Evolutionary conservation across 2,113 vertebrate genomes (phyloP).

Genomic region (Pelvicachromis taeniatus): DNA sequence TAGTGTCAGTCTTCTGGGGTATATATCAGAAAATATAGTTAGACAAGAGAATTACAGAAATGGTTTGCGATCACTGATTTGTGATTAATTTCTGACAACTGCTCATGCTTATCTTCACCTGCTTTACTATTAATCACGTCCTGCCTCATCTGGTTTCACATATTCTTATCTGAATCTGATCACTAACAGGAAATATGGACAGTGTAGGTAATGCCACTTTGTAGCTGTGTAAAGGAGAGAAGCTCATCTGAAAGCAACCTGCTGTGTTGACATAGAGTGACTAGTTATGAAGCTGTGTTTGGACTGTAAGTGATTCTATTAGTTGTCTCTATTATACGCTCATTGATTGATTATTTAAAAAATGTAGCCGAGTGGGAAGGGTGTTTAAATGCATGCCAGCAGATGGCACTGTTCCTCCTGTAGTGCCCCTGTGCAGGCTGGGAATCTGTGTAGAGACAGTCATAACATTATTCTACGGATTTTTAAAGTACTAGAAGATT

Average conservation of each 20-base stretch:
- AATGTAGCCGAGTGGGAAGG: background rate
- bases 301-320: fast-evolving
- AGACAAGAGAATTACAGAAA: too few species aligned
- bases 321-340: background rate
- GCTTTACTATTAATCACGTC: too few species aligned
- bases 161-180: too few species aligned
- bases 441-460: background rate
- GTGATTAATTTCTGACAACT: too few species aligned
- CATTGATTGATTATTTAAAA: background rate
- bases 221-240: background rate
- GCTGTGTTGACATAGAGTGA: background rate
- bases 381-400: background rate
- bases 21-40: too few species aligned
- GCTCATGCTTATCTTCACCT: too few species aligned
- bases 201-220: background rate
- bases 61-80: too few species aligned
- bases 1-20: too few species aligned
- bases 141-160: too few species aligned
- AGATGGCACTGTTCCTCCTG: background rate
- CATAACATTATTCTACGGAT: fast-evolving
- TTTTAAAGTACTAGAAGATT: background rate
- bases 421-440: background rate
- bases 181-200: background rate
- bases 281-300: background rate
- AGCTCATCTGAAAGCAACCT: fast-evolving